Evolutionary conservation across 2,888 invertebrate genomes (phyloP).

Genomic region (Hyalella azteca): DNA sequence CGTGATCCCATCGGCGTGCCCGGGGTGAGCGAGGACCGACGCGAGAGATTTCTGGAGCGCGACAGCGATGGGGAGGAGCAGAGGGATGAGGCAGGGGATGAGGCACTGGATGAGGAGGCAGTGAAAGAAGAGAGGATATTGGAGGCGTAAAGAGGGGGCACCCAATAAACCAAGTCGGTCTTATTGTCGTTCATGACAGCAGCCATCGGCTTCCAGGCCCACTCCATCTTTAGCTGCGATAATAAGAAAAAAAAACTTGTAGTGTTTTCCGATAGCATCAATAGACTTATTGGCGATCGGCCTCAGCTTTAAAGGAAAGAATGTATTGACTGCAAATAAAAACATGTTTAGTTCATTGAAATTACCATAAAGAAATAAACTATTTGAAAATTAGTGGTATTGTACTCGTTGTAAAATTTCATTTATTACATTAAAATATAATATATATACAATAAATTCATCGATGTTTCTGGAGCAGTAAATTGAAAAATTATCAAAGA

Average conservation of each 20-base stretch:
- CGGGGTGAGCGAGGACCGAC: neutral
- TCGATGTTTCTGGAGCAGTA: too few species aligned
- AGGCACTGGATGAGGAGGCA: constrained; percentile 19
- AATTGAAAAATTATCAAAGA: too few species aligned
- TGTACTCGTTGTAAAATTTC: too few species aligned
- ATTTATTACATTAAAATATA: too few species aligned
- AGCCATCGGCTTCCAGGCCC: constrained; percentile 58
- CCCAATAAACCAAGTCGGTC: constrained; percentile 55
- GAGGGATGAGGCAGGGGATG: constrained; percentile 30
- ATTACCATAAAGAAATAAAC: too few species aligned
- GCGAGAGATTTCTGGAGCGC: constrained; percentile 2
- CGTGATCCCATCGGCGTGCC: constrained; percentile 24
- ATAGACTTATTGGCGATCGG: too few species aligned
- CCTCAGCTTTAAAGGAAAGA: too few species aligned
- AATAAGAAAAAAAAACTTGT: constrained; percentile 8
- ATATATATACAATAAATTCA: too few species aligned
- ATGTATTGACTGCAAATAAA: too few species aligned
- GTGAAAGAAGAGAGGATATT: constrained; percentile 44
- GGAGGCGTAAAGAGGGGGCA: constrained; percentile 54
- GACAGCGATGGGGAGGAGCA: constrained; percentile 37
- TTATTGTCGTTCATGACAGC: constrained; percentile 56
- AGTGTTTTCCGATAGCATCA: too few species aligned
- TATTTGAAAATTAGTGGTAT: too few species aligned
- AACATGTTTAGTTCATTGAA: too few species aligned
- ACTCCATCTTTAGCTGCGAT: constrained; percentile 53